A percentile compares a stretch with the other conserved stretches of the same genome.
Evolutionary conservation across 2,888 invertebrate genomes (phyloP).

Genomic region (Podabrus alpinus): DNA sequence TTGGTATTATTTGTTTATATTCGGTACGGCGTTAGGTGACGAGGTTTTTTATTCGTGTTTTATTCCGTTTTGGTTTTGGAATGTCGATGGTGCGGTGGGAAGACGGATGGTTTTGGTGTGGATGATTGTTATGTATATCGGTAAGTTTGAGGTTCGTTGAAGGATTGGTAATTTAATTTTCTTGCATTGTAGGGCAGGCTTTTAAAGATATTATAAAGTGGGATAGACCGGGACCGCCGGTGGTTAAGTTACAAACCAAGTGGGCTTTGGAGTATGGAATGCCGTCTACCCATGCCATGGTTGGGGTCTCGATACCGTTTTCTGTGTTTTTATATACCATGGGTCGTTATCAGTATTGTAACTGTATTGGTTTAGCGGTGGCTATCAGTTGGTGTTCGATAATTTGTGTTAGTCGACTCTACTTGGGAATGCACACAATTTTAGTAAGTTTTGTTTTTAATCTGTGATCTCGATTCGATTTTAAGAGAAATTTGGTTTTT

Average conservation of each 20-base stretch:
- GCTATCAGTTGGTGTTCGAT: conserved; percentile 73
- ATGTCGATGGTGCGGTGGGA: conserved; percentile 85
- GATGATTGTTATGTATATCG: conserved; percentile 83
- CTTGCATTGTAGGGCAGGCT: conserved; percentile 71
- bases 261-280: conserved; percentile 93
- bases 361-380: conserved; percentile 61
- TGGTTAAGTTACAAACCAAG: conserved; percentile 79
- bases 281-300: conserved; percentile 95
- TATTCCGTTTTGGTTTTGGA: conserved; percentile 95
- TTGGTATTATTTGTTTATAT: conserved; percentile 83
- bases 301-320: conserved; percentile 85
- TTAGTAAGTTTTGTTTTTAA: conserved; percentile 65
- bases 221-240: conserved; percentile 87
- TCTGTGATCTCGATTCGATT: background rate
- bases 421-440: conserved; percentile 92
- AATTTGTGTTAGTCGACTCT: conserved; percentile 83
- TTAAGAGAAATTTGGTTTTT: conserved; percentile 43
- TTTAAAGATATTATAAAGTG: conserved; percentile 86
- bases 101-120: conserved; percentile 81
- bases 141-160: conserved; percentile 53
- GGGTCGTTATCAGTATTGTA: conserved; percentile 76
- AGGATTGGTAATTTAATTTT: background rate
- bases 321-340: conserved; percentile 80
- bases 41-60: conserved; percentile 90
- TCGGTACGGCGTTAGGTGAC: conserved; percentile 87